phyloP scores from a whole-genome alignment of 2,797 vertebrate genomes.

The Rhynchonycteris naso region DNA sequence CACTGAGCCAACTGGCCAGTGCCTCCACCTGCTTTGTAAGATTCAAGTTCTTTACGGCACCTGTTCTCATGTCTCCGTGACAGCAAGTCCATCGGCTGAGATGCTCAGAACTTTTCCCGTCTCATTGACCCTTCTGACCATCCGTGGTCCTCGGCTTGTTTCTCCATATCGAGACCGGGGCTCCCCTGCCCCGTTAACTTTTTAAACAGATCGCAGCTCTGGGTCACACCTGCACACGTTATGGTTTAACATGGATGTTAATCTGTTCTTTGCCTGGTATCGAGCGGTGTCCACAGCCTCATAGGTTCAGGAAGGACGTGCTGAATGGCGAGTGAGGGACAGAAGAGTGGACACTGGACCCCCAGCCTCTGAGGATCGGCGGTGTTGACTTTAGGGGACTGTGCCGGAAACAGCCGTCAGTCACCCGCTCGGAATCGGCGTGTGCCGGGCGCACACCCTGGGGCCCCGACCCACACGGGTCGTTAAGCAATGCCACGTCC shows the following conservation, averaged over 20 bases:
- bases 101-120: neutral
- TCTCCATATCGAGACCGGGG: neutral
- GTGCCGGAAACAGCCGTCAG: neutral
- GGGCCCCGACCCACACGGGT: neutral
- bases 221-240: neutral
- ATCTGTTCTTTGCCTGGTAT: neutral
- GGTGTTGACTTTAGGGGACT: neutral
- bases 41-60: accelerated
- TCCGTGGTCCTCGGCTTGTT: neutral
- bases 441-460: neutral
- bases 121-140: too few relatives aligned
- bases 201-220: neutral
- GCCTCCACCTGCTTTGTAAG: neutral
- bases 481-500: neutral
- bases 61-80: accelerated
- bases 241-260: neutral
- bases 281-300: neutral
- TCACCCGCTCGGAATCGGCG: neutral
- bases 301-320: neutral
- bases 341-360: neutral
- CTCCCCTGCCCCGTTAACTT: neutral
- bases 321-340: neutral
- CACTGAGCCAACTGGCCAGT: too few relatives aligned
- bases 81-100: neutral
- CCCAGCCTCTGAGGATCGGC: neutral